These are phyloP conservation scores for Atrina japonica DNA, from an alignment of 2,888 invertebrate species.

Conservation along the genomic window DNA sequence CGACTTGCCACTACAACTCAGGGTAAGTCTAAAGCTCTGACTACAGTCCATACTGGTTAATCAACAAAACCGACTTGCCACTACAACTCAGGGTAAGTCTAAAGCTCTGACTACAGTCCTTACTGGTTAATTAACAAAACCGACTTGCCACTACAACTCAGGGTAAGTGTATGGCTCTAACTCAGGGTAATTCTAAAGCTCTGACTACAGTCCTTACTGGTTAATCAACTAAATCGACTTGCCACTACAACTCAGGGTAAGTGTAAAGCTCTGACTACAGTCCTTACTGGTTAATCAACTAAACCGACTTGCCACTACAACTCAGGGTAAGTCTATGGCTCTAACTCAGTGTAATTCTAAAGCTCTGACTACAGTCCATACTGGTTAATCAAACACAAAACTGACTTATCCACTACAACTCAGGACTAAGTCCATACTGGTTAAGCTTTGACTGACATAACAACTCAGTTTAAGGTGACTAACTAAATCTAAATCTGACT, in stretches of 20 bases:
- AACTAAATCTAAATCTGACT: too few relatives aligned
- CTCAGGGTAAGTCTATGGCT: slow-evolving; percentile 16
- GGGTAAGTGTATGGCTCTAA: too few relatives aligned
- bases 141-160: not conserved
- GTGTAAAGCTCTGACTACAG: slow-evolving; percentile 82
- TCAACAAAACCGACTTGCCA: slow-evolving; percentile 73
- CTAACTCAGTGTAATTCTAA: too few relatives aligned
- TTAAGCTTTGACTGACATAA: slow-evolving; percentile 66
- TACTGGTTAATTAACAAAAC: slow-evolving; percentile 81
- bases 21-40: too few relatives aligned
- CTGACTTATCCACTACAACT: slow-evolving; percentile 41
- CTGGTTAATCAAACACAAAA: slow-evolving; percentile 80
- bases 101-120: slow-evolving; percentile 81
- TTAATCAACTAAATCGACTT: slow-evolving; percentile 77
- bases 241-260: slow-evolving; percentile 10
- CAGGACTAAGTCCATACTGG: slow-evolving; percentile 76
- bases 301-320: slow-evolving; percentile 59
- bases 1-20: too few relatives aligned
- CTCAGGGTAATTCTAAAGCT: too few relatives aligned
- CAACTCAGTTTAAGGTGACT: too few relatives aligned
- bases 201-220: slow-evolving; percentile 82
- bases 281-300: slow-evolving; percentile 80
- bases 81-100: slow-evolving; percentile 19
- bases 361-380: slow-evolving; percentile 81
- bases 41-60: slow-evolving; percentile 80